phyloP scores from a whole-genome alignment of 2,888 invertebrate species.

The Dryomyza anilis region DNA sequence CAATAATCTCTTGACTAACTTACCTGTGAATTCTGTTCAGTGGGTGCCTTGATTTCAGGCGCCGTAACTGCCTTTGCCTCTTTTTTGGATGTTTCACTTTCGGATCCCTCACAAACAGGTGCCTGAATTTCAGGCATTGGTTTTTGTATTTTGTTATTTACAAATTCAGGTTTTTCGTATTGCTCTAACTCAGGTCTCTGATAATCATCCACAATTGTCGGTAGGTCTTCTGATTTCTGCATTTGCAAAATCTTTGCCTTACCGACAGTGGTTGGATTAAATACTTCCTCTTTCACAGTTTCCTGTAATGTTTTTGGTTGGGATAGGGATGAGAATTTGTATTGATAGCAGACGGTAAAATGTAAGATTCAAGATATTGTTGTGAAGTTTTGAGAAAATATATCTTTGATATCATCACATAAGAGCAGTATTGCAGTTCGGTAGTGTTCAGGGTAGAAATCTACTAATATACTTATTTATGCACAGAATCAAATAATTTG shows the following conservation, averaged over 20 bases:
- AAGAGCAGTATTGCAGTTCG: too few species aligned
- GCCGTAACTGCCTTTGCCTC: constrained; percentile 37
- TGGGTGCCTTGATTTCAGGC: constrained; percentile 28
- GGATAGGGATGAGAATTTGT: too few species aligned
- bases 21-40: too few species aligned
- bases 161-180: constrained; percentile 64
- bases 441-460: too few species aligned
- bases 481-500: too few species aligned
- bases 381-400: too few species aligned
- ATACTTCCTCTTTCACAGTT: constrained; percentile 41
- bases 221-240: constrained; percentile 65
- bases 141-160: constrained; percentile 57
- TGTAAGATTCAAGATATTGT: too few species aligned
- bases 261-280: constrained; percentile 54
- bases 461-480: too few species aligned
- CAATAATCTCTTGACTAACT: too few species aligned
- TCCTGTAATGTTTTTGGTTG: too few species aligned
- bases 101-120: constrained; percentile 8
- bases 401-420: too few species aligned
- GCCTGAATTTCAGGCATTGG: constrained; percentile 28
- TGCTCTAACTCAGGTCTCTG: constrained; percentile 74
- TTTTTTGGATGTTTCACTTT: constrained; percentile 33
- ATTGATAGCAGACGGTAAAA: too few species aligned
- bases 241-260: constrained; percentile 47
- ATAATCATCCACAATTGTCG: constrained; percentile 70